phyloP scores from a whole-genome alignment of 2,888 invertebrate genomes.

The Catocala fraxini region DNA sequence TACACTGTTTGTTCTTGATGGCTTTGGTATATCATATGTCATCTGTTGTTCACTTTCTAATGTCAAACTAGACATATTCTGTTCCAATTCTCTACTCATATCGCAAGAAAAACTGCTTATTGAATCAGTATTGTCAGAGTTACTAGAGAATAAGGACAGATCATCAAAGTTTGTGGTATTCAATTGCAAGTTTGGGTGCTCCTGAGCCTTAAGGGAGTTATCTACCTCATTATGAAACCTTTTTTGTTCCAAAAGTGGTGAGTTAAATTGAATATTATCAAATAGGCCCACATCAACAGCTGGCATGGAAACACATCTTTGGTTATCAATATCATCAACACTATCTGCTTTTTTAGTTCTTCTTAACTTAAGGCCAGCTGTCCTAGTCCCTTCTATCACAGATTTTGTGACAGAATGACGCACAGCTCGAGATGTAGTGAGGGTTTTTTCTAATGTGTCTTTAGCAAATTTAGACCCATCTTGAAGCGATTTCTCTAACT shows the following conservation, averaged over 20 bases:
- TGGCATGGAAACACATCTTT: constrained; percentile 87
- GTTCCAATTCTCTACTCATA: constrained; percentile 65
- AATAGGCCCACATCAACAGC: constrained; percentile 87
- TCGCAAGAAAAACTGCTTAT: constrained; percentile 75
- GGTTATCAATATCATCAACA: constrained; percentile 57
- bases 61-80: constrained; percentile 49
- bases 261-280: constrained; percentile 89
- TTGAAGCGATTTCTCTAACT: constrained; percentile 71
- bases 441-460: constrained; percentile 80
- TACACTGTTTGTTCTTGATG: constrained; percentile 72
- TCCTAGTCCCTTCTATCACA: constrained; percentile 89
- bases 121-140: constrained; percentile 76
- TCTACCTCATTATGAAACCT: constrained; percentile 61
- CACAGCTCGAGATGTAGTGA: constrained; percentile 82
- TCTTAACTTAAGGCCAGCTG: constrained; percentile 83
- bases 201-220: constrained; percentile 40
- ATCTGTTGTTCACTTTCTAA: constrained; percentile 60
- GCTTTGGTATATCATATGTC: constrained; percentile 78
- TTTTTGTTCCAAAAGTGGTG: constrained; percentile 86
- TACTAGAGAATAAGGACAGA: constrained; percentile 72
- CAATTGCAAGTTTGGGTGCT: constrained; percentile 64
- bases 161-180: constrained; percentile 74
- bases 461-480: constrained; percentile 80
- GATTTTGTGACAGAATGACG: constrained; percentile 87
- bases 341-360: constrained; percentile 65